Evolutionary conservation across 1,140 invertebrate species (phyloP).

Genomic region (Sesamia nonagrioides): DNA sequence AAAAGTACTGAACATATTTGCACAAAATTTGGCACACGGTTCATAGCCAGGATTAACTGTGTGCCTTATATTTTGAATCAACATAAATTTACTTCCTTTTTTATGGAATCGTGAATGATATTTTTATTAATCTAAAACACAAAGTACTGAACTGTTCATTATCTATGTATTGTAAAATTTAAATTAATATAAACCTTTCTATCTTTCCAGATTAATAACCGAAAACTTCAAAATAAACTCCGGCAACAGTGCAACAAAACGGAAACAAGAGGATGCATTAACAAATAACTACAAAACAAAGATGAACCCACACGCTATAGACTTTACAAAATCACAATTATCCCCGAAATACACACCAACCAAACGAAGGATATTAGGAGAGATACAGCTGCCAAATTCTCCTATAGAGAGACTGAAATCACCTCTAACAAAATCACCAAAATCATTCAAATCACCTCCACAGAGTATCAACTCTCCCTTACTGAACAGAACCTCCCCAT

Average conservation of each 20-base stretch:
- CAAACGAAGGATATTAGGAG: slow-evolving; percentile 74
- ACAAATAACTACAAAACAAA: slow-evolving; percentile 75
- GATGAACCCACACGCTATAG: slow-evolving; percentile 77
- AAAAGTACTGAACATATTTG: too few species aligned
- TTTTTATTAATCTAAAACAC: too few species aligned
- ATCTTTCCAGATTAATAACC: slow-evolving; percentile 79
- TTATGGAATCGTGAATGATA: too few species aligned
- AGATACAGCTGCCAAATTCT: slow-evolving; percentile 64
- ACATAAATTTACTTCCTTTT: too few species aligned
- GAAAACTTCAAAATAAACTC: slow-evolving; percentile 84
- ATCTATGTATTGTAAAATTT: background rate
- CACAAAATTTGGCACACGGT: too few species aligned
- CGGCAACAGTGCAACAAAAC: slow-evolving; percentile 76
- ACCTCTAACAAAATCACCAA: slow-evolving; percentile 44
- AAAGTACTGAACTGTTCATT: too few species aligned
- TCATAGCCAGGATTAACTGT: too few species aligned
- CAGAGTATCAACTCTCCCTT: slow-evolving; percentile 28
- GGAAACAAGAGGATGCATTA: slow-evolving; percentile 74
- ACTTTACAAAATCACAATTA: slow-evolving; percentile 68
- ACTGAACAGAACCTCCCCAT: slow-evolving; percentile 16
- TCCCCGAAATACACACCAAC: slow-evolving; percentile 68
- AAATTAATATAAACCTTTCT: slow-evolving; percentile 47
- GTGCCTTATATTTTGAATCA: too few species aligned
- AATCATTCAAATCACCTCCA: slow-evolving; percentile 52
- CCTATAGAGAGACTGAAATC: slow-evolving; percentile 45